Base-by-base conservation (phyloP, 2,797 vertebrate genomes). In the Avahi laniger region DNA sequence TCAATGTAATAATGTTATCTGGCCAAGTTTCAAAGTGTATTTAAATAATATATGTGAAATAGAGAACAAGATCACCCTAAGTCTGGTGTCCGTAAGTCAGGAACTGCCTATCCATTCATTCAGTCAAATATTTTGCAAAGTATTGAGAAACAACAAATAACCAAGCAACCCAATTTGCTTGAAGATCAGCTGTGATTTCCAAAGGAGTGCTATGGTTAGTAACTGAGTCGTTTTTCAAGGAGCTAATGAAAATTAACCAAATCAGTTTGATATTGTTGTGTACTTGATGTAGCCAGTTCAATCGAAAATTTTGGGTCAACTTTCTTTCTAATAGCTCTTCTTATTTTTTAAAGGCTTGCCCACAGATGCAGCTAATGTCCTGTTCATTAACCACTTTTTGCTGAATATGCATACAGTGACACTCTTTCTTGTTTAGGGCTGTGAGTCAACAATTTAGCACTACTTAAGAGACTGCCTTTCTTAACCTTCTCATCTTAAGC, bases 401-500 rank as follows among this genome's bases (percentile, higher is more conserved):
- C 91, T 88, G 72, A 41, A 14, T 26, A 30, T 82, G 13, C 0
- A 0, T 15, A 15, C 4, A 2, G n/a, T 33, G 35, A 80, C 54
- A 70, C 41, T 94, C 13, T 81, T 96, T 35, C 15, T 72, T 83
- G n/a, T 50, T 43, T 54, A 70, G 85, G 81, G 48, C 72, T 75
- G 0, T 26, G 18, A 59, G 86, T 89, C 67, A 79, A 17, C 93
- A 82, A 69, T 54, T 67, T 2, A 79, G 67, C 4, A 1, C 69
- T 57, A 0, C 17, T 95, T 97, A 95, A 96, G 52, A n/a, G 93
- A 79, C n/a, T 95, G 59, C 38, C 26, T 84, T 97, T 97, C 97
- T 96, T 96, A 97, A 97, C 95, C 82, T 97, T 96, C 97, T 95
- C 18, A 2, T 97, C 94, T 90, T 96, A 87, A 94, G 93, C 76